Conservation (phyloP, 2,113 vertebrate species). For the Uropsilus gracilis region DNA sequence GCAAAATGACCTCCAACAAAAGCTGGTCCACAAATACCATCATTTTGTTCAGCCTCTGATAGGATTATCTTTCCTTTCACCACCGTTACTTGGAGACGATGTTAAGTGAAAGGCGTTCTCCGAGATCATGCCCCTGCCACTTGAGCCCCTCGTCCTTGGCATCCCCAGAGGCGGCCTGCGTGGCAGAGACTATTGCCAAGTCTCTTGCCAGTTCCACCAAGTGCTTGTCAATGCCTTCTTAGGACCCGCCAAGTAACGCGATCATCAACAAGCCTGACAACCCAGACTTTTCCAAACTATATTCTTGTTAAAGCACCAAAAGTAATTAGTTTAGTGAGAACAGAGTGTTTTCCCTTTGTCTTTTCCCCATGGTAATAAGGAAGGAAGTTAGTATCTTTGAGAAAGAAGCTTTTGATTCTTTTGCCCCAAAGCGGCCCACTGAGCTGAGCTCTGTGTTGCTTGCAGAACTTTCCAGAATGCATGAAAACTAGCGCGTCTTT, state of each 20-base stretch:
- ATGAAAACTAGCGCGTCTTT: slow-evolving; percentile 28
- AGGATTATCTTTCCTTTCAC: background rate
- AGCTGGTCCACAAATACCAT: background rate
- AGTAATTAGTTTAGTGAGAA: slow-evolving; percentile 24
- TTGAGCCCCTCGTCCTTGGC: background rate
- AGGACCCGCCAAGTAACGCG: background rate
- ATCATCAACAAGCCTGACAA: background rate
- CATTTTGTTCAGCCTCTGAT: background rate
- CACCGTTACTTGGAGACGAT: too few relatives aligned
- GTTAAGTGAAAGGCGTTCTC: background rate
- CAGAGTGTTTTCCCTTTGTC: background rate
- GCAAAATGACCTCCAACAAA: background rate
- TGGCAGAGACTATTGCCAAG: background rate
- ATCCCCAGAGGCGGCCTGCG: background rate
- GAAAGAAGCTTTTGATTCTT: slow-evolving; percentile 1
- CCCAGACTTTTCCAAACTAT: background rate
- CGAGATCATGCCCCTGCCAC: background rate
- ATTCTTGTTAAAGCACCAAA: slow-evolving; percentile 47
- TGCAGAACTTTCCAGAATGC: slow-evolving; percentile 33
- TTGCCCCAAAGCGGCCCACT: slow-evolving; percentile 26
- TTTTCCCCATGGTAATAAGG: background rate
- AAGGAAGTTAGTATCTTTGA: background rate
- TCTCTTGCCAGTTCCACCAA: rapidly evolving
- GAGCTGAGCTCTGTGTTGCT: background rate
- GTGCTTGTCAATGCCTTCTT: background rate